Evolutionary conservation across 1,140 invertebrate species (phyloP).

Genomic region (Cydia pomonella): DNA sequence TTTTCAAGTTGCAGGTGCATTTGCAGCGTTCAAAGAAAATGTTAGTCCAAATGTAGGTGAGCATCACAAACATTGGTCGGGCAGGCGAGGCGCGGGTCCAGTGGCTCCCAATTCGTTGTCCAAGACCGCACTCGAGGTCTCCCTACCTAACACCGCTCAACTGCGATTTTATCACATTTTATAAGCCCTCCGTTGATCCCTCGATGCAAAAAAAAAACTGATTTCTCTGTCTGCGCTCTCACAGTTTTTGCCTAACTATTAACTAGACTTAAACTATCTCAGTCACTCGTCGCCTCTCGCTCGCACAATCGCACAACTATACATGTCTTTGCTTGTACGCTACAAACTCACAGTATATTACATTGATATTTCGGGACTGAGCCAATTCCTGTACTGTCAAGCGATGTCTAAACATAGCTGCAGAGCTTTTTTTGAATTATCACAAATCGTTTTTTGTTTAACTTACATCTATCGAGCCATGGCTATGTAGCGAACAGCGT

Average conservation of each 20-base stretch:
- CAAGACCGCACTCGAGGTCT: slow-evolving; percentile 6
- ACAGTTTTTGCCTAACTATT: slow-evolving; percentile 77
- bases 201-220: slow-evolving; percentile 71
- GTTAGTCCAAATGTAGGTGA: not conserved
- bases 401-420: slow-evolving; percentile 59
- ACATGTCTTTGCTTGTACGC: slow-evolving; percentile 63
- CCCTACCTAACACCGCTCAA: slow-evolving; percentile 52
- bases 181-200: slow-evolving; percentile 71
- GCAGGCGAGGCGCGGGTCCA: slow-evolving; percentile 3
- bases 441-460: slow-evolving; percentile 62
- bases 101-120: slow-evolving; percentile 17
- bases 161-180: slow-evolving; percentile 69
- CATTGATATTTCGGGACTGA: slow-evolving; percentile 63
- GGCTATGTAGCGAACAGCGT: slow-evolving; percentile 50
- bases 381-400: slow-evolving; percentile 69
- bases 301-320: slow-evolving; percentile 54
- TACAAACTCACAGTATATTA: slow-evolving; percentile 61
- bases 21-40: not conserved
- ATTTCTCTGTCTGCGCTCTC: slow-evolving; percentile 66
- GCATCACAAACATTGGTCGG: slow-evolving; percentile 10
- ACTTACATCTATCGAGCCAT: slow-evolving; percentile 42
- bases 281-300: slow-evolving; percentile 54
- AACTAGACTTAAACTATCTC: slow-evolving; percentile 71
- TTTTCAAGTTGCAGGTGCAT: not conserved
- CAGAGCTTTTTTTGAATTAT: slow-evolving; percentile 59